These are phyloP conservation scores for Oreochromis tanganicae DNA, from an alignment of 2,113 vertebrate genomes.

Conservation along the genomic window DNA sequence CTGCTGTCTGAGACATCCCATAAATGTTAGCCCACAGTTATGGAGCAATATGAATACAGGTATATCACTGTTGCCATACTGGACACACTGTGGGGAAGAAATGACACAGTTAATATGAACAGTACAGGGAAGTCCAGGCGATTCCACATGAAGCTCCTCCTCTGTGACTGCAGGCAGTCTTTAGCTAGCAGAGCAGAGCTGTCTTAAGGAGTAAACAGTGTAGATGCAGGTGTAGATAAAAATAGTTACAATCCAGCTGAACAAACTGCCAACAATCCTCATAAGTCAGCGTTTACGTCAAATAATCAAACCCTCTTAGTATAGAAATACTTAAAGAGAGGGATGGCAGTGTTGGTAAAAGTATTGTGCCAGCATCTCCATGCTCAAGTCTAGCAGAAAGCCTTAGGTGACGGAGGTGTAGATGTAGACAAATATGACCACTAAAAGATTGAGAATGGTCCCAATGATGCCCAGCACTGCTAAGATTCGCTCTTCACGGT, in stretches of 20 bases:
- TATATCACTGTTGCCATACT: not conserved
- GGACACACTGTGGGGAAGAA: not conserved
- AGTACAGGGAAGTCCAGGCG: not conserved
- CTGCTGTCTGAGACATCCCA: not conserved
- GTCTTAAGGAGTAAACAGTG: not conserved
- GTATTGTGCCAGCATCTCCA: not conserved
- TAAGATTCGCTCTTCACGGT: slow-evolving; percentile 71
- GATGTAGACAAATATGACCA: slow-evolving; percentile 84
- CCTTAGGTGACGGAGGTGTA: slow-evolving; percentile 77
- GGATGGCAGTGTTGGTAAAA: not conserved
- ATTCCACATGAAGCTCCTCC: not conserved
- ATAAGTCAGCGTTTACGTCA: not conserved
- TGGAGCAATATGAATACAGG: not conserved
- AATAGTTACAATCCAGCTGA: slow-evolving; percentile 17
- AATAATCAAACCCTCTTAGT: not conserved
- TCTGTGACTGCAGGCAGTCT: not conserved
- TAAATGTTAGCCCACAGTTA: not conserved
- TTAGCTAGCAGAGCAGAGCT: not conserved
- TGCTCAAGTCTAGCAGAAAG: not conserved
- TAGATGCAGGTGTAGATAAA: not conserved
- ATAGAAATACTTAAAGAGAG: slow-evolving; percentile 12
- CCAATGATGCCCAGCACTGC: slow-evolving; percentile 77
- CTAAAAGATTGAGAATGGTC: slow-evolving; percentile 80
- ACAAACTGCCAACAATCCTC: not conserved
- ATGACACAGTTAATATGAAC: not conserved